Evolutionary conservation across 2,797 vertebrate genomes (phyloP), one percentile per base, ranked within the genome.

Genomic region (Scarus forsteni): DNA sequence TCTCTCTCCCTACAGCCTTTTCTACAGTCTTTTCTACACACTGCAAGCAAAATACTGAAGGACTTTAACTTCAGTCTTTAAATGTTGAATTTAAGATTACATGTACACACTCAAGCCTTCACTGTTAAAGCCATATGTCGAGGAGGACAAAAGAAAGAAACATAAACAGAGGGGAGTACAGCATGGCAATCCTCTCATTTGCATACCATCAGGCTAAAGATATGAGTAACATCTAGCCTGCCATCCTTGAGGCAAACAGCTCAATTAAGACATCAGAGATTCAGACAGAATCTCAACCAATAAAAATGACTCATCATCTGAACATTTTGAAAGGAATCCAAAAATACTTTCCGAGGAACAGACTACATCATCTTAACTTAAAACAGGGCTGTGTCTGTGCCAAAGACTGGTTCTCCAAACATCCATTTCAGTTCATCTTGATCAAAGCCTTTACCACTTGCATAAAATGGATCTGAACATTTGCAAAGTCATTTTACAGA

Each of bases 121-220:
- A 63, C 19, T 51, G 56, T 50, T 45, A 40, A 60, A 57, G 64
- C 38, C 43, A 49, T 19, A 50, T 53, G 48, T 73, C 35, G 72
- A 56, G 57, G 70, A 70, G 62, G 40, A 66, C 35, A n/a, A 46
- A 19, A 60, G 36, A 40, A 56, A 19, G 49, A 56, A n/a, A 59
- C 39, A 59, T 11, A 67, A 11, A 70, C 5, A 60, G 42, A 69
- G 59, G 8, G 1, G 50, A 58, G 53, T 51, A 70, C 34, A 55
- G 36, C 62, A 39, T 9, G 2, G 44, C 74, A 79, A 75, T 60
- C 48, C 9, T 38, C 68, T 88, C 58, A 87, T 89, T 89, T 84
- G 70, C 78, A 82, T 88, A 64, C 66, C 42, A 80, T 86, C 78
- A 72, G 73, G 83, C 67, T 66, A 85, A 87, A 83, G 60, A 73